Base-by-base conservation (phyloP, 2,888 invertebrate genomes). In the Trichogramma dendrolimi region DNA sequence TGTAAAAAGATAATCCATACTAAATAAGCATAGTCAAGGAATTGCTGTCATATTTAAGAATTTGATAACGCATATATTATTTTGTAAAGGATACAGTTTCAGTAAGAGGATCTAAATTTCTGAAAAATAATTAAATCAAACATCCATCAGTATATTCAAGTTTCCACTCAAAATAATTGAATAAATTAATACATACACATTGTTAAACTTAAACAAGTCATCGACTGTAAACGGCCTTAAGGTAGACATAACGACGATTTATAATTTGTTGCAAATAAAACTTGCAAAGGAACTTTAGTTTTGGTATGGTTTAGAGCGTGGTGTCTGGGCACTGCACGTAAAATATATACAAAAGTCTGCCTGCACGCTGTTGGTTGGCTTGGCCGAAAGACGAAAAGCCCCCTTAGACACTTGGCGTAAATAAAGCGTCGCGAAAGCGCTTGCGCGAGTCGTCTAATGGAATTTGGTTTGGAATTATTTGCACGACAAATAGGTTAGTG, bases 71-170 rank as follows among this genome's bases (percentile, higher is more conserved):
- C 6, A 56, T 39, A 41, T 56, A 11, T 39, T 40, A 57, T 47
- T 60, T 27, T 14, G 27, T 44, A 77, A 81, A 82, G 81, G 81
- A 81, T 84, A 85, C 86, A 27, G 98, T 99, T 83, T 99, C 98
- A 4, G 98, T 99, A 57, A 97, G 82, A 1, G 96, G 94, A 81
- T 99, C 98, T 77, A 99, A 85, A 81, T 98, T 98, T 63, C 96
- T 96, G 81, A 63, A 85, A 83, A 67, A 72, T 66, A 71, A 71
- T 71, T 60, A 44, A 49, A 54, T 41, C 43, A 39, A 44, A 53
- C 44, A 55, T 48, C 27, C 51, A 62, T 49, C 4, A 50, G 11
- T 53, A 58, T 49, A 46, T 53, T 44, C 8, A 43, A 52, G 41
- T 6, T 8, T 38, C 27, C 5, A 46, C n/a, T 27, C n/a, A 42